A percentile compares a stretch with the other conserved stretches of the same genome.
These are phyloP conservation scores for Rhabdornis inornatus DNA, from an alignment of 2,113 vertebrate genomes.

Conservation along the genomic window DNA sequence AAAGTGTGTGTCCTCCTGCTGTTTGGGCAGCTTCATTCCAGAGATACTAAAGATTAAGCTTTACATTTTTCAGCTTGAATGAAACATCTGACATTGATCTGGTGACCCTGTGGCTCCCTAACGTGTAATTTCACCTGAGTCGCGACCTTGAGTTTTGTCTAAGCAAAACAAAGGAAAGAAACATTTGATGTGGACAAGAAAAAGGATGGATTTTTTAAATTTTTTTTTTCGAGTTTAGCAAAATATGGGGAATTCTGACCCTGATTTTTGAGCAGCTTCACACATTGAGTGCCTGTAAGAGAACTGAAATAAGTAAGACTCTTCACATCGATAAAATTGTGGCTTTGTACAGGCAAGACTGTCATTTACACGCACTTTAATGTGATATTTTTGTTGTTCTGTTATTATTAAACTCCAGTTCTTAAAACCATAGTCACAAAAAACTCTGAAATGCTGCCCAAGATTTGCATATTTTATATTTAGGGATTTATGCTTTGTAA, in stretches of 20 bases:
- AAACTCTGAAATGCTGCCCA: not conserved
- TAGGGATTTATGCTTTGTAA: not conserved
- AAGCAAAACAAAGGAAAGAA: not conserved
- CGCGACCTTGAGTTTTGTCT: not conserved
- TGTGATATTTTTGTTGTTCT: not conserved
- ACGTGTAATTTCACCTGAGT: not conserved
- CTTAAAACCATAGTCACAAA: not conserved
- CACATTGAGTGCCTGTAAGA: not conserved
- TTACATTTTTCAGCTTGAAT: not conserved
- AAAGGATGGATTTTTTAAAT: not conserved
- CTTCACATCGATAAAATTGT: not conserved
- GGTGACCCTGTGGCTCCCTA: not conserved
- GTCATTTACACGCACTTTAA: not conserved
- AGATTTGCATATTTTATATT: not conserved
- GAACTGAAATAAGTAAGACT: not conserved
- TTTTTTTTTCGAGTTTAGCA: not conserved
- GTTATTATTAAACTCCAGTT: not conserved
- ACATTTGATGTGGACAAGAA: not conserved
- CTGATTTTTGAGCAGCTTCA: not conserved
- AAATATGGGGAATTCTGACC: not conserved
- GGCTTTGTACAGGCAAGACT: not conserved
- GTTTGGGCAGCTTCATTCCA: not conserved
- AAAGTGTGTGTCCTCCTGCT: not conserved
- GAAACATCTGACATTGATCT: not conserved
- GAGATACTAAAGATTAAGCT: not conserved